Percentiles rank a stretch among this genome's conserved stretches.
phyloP scores from a whole-genome alignment of 2,113 vertebrate genomes.

The Brachypodius melanocephalos region DNA sequence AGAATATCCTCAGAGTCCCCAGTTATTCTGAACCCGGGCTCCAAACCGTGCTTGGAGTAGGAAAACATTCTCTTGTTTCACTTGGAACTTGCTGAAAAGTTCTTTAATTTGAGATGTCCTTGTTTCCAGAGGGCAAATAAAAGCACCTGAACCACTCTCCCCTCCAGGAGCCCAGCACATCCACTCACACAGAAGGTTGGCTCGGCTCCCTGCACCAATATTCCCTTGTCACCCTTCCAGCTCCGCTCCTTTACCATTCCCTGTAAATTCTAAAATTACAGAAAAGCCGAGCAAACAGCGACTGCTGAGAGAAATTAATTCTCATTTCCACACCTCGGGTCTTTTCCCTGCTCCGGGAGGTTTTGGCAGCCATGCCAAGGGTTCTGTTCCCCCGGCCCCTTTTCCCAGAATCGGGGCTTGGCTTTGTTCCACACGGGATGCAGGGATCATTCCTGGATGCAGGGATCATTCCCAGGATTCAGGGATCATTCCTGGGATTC shows the following conservation, averaged over 20 bases:
- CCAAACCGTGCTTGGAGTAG: neutral
- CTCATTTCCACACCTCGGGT: neutral
- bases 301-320: neutral
- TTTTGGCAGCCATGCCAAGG: neutral
- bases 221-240: neutral
- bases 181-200: rapidly evolving
- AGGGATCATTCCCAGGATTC: neutral
- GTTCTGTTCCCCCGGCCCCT: neutral
- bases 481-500: neutral
- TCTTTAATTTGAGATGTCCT: neutral
- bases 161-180: neutral
- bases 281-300: neutral
- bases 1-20: neutral
- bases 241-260: neutral
- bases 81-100: neutral
- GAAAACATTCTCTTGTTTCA: neutral
- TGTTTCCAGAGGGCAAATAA: neutral
- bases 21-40: neutral
- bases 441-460: neutral
- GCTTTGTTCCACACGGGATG: neutral
- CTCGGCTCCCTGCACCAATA: neutral
- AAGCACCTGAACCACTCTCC: neutral
- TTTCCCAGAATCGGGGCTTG: neutral
- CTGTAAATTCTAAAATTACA: neutral
- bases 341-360: neutral